Base-by-base conservation (phyloP, 2,797 vertebrate species). In the Dipus sagitta region DNA sequence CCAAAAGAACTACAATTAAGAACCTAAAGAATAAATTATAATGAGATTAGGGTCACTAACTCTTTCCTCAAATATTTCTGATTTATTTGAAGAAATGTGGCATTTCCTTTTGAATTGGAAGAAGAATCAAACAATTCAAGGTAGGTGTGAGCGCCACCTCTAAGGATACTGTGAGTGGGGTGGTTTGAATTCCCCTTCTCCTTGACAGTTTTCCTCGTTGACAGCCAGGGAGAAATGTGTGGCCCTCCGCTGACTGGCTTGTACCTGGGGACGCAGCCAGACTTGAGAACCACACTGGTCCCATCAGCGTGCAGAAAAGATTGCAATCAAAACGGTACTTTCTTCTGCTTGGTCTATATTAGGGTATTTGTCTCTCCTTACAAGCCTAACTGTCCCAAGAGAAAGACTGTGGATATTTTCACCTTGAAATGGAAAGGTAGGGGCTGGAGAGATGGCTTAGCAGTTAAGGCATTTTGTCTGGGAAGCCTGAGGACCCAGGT, bases 281-380 rank as follows among this genome's bases (percentile, higher is more conserved):
- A 26, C 52, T 67, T 26, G 60, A 34, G 47, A 23, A 26, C 23
- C 34, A 15, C 30, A 32, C 42, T 13, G 54, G 8, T 9, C 15
- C 20, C 34, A 20, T 60, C 3, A n/a, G 2, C 71, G 75, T 64
- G 85, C 70, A 75, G 58, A 74, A 15, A 62, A 3, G 9, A 52
- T 60, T 64, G 52, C 78, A 78, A n/a, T 72, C 74, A 38, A 64
- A 84, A 67, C 17, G 42, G 28, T 26, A n/a, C 42, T 92, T 91
- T 70, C 72, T 79, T n/a, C 72, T 30, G 30, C n/a, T 68, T 89
- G 71, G 58, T 87, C 74, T 87, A n/a, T 67, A 62, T 88, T 38
- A 68, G 13, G 15, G 24, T 81, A 34, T 81, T 11, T 54, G 14
- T 54, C 52, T 54, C 52, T 54, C 52, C 14, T 54, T 54, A 10